Evolutionary conservation across 2,888 invertebrate genomes (phyloP).

Genomic region (Agriopis marginaria): DNA sequence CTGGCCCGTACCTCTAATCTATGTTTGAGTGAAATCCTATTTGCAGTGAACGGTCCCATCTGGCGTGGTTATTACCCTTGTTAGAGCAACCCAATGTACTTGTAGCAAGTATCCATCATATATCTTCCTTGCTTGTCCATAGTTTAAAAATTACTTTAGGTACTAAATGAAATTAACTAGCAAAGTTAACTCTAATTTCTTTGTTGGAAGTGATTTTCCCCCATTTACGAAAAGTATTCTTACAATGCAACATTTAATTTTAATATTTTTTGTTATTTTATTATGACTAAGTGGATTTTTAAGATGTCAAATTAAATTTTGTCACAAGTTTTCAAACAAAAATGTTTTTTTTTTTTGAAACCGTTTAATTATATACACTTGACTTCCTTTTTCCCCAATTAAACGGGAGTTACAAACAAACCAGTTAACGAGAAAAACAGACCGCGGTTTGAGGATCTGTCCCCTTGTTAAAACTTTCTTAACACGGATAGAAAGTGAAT

Average conservation of each 20-base stretch:
- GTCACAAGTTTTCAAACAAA: background rate
- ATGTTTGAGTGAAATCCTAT: slow-evolving; percentile 6
- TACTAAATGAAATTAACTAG: too few species aligned
- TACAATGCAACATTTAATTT: too few species aligned
- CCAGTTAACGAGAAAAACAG: slow-evolving; percentile 15
- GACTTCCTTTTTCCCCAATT: slow-evolving; percentile 10
- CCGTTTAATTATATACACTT: background rate
- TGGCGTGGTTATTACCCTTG: slow-evolving; percentile 15
- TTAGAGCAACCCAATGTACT: slow-evolving; percentile 2
- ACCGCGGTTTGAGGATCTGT: slow-evolving; percentile 17
- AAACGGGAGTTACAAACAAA: slow-evolving; percentile 21
- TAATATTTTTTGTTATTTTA: too few species aligned
- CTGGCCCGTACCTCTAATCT: background rate
- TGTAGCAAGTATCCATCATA: background rate
- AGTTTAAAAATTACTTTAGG: too few species aligned
- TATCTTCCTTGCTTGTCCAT: too few species aligned
- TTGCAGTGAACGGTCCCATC: slow-evolving; percentile 24
- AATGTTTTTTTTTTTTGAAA: background rate
- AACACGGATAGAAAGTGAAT: background rate
- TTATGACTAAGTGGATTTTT: too few species aligned
- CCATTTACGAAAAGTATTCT: background rate
- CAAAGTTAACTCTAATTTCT: too few species aligned
- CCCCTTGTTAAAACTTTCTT: slow-evolving; percentile 29
- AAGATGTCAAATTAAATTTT: too few species aligned
- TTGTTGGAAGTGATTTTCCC: background rate